phyloP scores from a whole-genome alignment of 2,113 vertebrate genomes.

The Tetrax tetrax region DNA sequence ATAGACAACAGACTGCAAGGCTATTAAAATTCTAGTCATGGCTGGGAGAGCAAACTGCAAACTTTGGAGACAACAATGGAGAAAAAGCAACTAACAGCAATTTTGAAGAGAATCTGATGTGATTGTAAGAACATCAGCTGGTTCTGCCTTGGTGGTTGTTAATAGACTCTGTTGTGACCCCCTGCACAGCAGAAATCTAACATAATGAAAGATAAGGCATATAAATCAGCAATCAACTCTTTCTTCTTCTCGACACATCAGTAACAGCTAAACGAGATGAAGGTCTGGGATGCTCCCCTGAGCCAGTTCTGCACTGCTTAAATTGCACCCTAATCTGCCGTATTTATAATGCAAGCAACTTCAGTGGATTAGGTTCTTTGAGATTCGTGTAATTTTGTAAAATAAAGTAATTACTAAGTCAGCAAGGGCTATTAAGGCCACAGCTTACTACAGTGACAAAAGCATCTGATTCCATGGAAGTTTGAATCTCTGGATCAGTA shows the following conservation, averaged over 20 bases:
- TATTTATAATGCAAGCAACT: neutral
- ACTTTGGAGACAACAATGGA: neutral
- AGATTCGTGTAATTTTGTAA: neutral
- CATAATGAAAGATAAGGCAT: neutral
- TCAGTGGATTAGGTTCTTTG: neutral
- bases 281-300: neutral
- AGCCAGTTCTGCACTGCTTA: neutral
- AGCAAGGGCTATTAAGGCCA: neutral
- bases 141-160: neutral
- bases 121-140: neutral
- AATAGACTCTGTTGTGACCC: constrained; percentile 6
- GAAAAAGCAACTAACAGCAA: neutral
- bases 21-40: constrained; percentile 28
- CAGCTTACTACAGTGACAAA: neutral
- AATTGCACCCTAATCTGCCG: neutral
- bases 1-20: neutral
- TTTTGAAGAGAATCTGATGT: neutral
- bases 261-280: neutral
- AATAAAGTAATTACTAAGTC: neutral
- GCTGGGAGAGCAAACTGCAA: neutral
- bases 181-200: neutral
- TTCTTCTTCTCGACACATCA: neutral
- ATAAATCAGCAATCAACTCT: constrained; percentile 36
- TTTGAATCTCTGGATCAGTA: neutral
- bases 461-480: neutral